Base-by-base conservation (phyloP, 2,113 vertebrate species). In the Xiphophorus maculatus region DNA sequence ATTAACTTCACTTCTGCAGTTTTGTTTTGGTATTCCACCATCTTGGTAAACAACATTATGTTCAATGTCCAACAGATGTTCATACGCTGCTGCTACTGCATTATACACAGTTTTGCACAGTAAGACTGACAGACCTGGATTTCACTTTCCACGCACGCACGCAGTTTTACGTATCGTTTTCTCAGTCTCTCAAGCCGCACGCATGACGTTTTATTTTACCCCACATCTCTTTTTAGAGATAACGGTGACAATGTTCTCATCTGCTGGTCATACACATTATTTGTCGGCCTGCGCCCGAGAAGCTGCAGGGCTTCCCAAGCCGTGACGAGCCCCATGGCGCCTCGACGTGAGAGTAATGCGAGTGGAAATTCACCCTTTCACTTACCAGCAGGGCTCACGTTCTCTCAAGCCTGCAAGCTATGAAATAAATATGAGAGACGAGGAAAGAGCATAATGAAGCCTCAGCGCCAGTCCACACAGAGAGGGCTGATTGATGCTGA, bases 361-460 rank as follows among this genome's bases (percentile, higher is more conserved):
- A 90, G 91, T 92, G 90, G 86, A 93, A 92, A 93, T 89, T 93
- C 90, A 92, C 70, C 89, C 91, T 88, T 85, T 92, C 91, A 91
- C 90, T 87, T 78, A 89, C 83, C 86, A 81, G 85, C 77, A 25
- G 84, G 89, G 71, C 75, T 63, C 44, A 15, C 71, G 70, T 77
- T 72, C 76, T 82, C 72, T 85, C n/a, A 29, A 76, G 89, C 71
- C 86, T 85, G 77, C 75, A 63, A 84, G 78, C 66, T 27, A 90
- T 93, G 89, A 94, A 93, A 93, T 90, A 94, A 92, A 93, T 91
- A 94, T 93, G 91, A 93, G 90, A 17, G 63, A 3, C 28, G 40
- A 3, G 35, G 69, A 29, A 54, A 64, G 65, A 13, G 67, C 48
- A 83, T 89, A 91, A 93, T 90, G 84, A 81, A 88, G 87, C 78